Percentiles rank a stretch among this genome's conserved stretches.
Evolutionary conservation across 2,797 vertebrate species (phyloP).

Genomic region (Danio kyathit): DNA sequence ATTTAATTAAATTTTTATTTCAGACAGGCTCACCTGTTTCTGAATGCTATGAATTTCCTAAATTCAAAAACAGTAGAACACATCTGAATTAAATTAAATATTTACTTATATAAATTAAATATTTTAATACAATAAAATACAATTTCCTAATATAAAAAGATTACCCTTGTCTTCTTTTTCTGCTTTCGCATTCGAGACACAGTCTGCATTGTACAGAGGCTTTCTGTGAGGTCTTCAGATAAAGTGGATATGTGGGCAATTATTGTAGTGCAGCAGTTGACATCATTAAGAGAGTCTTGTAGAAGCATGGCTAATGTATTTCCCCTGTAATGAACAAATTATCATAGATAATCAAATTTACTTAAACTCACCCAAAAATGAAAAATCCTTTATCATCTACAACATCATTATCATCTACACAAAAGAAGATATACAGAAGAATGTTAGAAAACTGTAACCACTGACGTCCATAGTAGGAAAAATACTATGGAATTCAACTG

Average conservation of each 20-base stretch:
- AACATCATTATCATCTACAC: too few relatives aligned
- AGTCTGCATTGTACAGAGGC: slow-evolving; percentile 92
- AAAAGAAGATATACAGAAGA: too few relatives aligned
- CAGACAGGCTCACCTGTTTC: too few relatives aligned
- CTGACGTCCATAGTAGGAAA: too few relatives aligned
- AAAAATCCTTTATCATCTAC: too few relatives aligned
- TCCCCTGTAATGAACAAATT: slow-evolving; percentile 78
- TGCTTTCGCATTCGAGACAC: slow-evolving; percentile 90
- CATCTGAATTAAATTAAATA: too few relatives aligned
- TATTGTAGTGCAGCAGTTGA: slow-evolving; percentile 92
- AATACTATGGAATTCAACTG: too few relatives aligned
- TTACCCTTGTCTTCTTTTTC: slow-evolving; percentile 95
- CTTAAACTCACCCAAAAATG: background rate
- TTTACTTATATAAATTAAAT: background rate
- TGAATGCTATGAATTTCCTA: too few relatives aligned
- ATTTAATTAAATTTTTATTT: too few relatives aligned
- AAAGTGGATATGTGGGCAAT: slow-evolving; percentile 91
- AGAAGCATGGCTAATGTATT: slow-evolving; percentile 96
- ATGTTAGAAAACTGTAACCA: too few relatives aligned
- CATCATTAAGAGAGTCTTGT: slow-evolving; percentile 92
- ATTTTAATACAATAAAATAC: background rate
- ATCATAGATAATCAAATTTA: background rate
- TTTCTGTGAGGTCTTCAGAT: slow-evolving; percentile 86
- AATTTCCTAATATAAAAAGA: slow-evolving; percentile 37
- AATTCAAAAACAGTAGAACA: too few relatives aligned